Evolutionary conservation across 30 jellyfish, hydroid and myxozoan species (phyloP).

Genomic region (Rhopilema esculentum): DNA sequence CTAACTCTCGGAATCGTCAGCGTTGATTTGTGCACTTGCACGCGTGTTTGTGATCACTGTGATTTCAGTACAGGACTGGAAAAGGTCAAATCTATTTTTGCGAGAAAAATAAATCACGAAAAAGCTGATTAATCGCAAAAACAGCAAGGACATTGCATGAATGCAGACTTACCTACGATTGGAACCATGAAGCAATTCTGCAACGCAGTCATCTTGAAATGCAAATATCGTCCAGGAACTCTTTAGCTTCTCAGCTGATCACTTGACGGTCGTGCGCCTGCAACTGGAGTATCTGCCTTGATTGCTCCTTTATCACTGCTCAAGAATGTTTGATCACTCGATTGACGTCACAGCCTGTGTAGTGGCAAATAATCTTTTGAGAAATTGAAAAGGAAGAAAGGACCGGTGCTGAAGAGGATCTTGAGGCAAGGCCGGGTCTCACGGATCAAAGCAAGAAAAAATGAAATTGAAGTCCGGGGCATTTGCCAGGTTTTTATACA

Average conservation of each 20-base stretch:
- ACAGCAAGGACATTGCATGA: neutral
- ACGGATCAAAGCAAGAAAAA: neutral
- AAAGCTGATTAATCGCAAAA: neutral
- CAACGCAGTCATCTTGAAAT: neutral
- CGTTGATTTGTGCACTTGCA: too few relatives aligned
- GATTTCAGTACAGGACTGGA: neutral
- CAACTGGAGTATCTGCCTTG: slow-evolving; percentile 40
- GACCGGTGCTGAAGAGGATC: slow-evolving; percentile 22
- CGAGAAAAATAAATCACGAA: neutral
- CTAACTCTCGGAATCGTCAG: too few relatives aligned
- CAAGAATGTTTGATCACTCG: slow-evolving; percentile 52
- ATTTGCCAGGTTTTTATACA: neutral
- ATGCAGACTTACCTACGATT: neutral
- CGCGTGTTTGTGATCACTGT: neutral
- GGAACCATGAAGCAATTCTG: neutral
- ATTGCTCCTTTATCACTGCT: slow-evolving; percentile 60
- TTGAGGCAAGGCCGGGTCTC: slow-evolving; percentile 16
- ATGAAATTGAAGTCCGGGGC: neutral
- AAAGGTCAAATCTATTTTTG: neutral
- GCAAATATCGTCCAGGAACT: slow-evolving; percentile 1
- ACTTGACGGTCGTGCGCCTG: slow-evolving; percentile 35
- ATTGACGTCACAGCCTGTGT: slow-evolving; percentile 78
- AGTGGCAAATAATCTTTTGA: slow-evolving; percentile 11
- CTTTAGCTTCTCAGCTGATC: neutral
- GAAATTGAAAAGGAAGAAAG: slow-evolving; percentile 5